Evolutionary conservation across 2,113 vertebrate species (phyloP), one percentile per base, ranked within the genome.

Genomic region (Lanius ludovicianus): DNA sequence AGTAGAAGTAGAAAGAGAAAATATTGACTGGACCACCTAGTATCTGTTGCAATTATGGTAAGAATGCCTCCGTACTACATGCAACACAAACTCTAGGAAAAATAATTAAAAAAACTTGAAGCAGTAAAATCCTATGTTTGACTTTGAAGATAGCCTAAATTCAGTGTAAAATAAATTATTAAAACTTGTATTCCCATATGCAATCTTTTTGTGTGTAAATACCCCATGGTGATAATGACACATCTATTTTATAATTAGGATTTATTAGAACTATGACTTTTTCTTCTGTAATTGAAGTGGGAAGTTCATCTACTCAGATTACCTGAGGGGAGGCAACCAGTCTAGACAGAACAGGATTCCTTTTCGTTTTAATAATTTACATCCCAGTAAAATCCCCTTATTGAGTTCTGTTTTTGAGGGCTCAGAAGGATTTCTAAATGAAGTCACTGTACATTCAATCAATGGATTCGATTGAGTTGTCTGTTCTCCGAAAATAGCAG

Each of bases 351-450:
- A 30, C 33, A 85, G 69, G 49, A 91, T 87, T 90, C 70, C 22
- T 85, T 86, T 76, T 83, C 2, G 2, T 75, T 94, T 91, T 64
- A 87, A 64, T 91, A 5, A 49, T 83, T 96, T 89, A 50, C 3
- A 1, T 87, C 31, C 35, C 37, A 80, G 67, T 69, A 85, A 94
- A 95, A 94, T 88, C 70, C 37, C 49, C n/a, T 30, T 82, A 80
- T 2, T 83, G 87, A 85, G 46, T 88, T 94, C 68, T 86, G 62
- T 2, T 92, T 97, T 86, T 79, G 46, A 83, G 83, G 59, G 42
- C 88, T 97, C 49, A 62, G 75, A 69, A 90, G 78, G 71, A 85
- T 95, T 94, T 93, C 70, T 82, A 79, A 91, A 76, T 83, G 57
- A 90, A 95, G 83, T 84, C 57, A 53, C 82, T 86, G 75, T 65